These are phyloP conservation scores for Polypedilum pembai DNA, from an alignment of 1,140 invertebrate species.

Conservation along the genomic window DNA sequence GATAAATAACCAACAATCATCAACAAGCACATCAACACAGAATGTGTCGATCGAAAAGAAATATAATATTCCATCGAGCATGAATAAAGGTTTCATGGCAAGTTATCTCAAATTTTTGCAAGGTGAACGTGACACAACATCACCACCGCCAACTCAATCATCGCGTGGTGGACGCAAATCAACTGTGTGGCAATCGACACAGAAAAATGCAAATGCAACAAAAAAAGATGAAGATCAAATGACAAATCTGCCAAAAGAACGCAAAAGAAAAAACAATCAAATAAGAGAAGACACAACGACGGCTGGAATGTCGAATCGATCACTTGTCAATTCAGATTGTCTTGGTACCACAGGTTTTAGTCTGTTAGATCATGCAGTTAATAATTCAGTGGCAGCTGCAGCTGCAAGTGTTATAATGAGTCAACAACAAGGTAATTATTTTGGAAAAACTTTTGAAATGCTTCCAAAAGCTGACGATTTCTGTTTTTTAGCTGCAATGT, in stretches of 20 bases:
- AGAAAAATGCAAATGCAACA: slow-evolving; percentile 36
- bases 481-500: neutral
- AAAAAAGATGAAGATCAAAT: slow-evolving; percentile 41
- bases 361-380: slow-evolving; percentile 15
- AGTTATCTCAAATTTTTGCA: slow-evolving; percentile 70
- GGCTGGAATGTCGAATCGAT: neutral
- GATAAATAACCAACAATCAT: neutral
- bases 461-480: neutral
- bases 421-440: neutral
- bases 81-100: slow-evolving; percentile 56
- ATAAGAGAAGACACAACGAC: neutral
- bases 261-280: slow-evolving; percentile 22
- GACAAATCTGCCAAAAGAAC: slow-evolving; percentile 35
- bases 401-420: slow-evolving; percentile 21
- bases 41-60: neutral
- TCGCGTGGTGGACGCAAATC: slow-evolving; percentile 50
- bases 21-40: neutral
- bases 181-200: slow-evolving; percentile 40
- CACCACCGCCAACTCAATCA: slow-evolving; percentile 48
- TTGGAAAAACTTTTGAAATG: no score
- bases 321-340: slow-evolving; percentile 16
- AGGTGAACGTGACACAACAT: slow-evolving; percentile 62
- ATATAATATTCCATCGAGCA: slow-evolving; percentile 1
- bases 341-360: neutral
- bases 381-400: slow-evolving; percentile 7